Base-by-base conservation (phyloP, 2,888 invertebrate species). In the Schizaphis graminum region DNA sequence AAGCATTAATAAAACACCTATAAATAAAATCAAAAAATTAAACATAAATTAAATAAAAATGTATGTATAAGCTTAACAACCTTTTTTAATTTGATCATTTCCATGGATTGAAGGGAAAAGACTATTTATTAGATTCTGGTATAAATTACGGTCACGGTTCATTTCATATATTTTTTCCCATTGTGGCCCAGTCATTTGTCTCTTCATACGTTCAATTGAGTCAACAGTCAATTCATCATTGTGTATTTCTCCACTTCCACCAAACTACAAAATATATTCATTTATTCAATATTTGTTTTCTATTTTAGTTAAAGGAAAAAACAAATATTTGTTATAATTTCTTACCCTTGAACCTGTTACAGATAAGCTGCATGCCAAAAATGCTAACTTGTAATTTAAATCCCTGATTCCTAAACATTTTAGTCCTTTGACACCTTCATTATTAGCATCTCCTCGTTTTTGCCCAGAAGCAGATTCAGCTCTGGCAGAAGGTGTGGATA, bases 101-200 rank as follows among this genome's bases (percentile, higher is more conserved):
- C 99, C 99, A 95, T 99, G 99, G 95, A 99, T 98, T 86, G 99
- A 98, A 0, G 99, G 99, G 95, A 99, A 99, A 89, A 99, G 96
- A 95, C 98, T 98, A 92, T 97, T 97, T 88, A 98, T 98, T 93
- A 99, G 96, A 96, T 99, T 99, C 95, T 97, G 97, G 96, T 99
- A 99, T 0, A 99, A 96, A 96, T 98, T 98, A 92, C 97, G 97
- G 96, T 99, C 99, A 93, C 98, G 97, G n/a, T 98, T 98, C 99
- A 99, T 99, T 95, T 98, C 98, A 95, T 98, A 99, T 94, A 99
- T 97, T 96, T 98, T 98, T 95, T 98, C 98, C 98, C 99, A 99
- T 95, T 99, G 99, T 47, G 97, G 97, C 94, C 98, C 98, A 0
- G 98, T 98, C 99, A 99, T 99, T 96, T 98, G 98, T 95, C 98